phyloP scores from a whole-genome alignment of 2,797 vertebrate species.

The Sparidentex hasta region DNA sequence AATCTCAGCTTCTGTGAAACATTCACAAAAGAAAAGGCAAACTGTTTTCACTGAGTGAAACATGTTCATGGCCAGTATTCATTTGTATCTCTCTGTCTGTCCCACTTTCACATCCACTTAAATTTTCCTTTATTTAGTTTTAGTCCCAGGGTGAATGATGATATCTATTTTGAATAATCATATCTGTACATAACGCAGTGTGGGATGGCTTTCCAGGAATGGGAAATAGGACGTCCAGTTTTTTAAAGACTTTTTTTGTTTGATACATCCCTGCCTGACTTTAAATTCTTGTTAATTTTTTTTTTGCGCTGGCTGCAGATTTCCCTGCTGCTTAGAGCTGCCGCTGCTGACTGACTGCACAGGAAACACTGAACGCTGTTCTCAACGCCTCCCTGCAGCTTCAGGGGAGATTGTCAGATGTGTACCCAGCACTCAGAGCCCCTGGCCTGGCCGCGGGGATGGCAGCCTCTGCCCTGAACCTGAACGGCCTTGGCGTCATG shows the following conservation, averaged over 20 bases:
- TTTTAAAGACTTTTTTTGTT: neutral
- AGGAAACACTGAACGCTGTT: constrained; percentile 44
- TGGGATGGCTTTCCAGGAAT: constrained; percentile 34
- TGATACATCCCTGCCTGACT: neutral
- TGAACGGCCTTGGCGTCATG: constrained; percentile 78
- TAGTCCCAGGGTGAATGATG: constrained; percentile 27
- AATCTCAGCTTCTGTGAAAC: constrained; percentile 28
- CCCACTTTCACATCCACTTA: neutral
- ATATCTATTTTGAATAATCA: constrained; percentile 46
- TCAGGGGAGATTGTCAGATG: constrained; percentile 76
- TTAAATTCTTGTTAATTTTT: neutral
- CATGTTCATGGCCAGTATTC: neutral
- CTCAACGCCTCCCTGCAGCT: constrained; percentile 58
- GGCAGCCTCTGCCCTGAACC: constrained; percentile 82
- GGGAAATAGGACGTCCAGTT: constrained; percentile 31
- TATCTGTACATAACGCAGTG: constrained; percentile 45
- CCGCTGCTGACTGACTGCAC: constrained; percentile 38
- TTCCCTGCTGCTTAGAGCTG: neutral
- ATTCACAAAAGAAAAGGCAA: neutral
- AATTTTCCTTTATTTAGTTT: constrained; percentile 13
- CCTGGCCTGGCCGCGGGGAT: constrained; percentile 80
- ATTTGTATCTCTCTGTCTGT: neutral
- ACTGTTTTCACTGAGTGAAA: constrained; percentile 11
- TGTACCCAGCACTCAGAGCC: constrained; percentile 73
- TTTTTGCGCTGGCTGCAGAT: neutral